Evolutionary conservation across 2,113 vertebrate species (phyloP).

Genomic region (Perccottus glenii): DNA sequence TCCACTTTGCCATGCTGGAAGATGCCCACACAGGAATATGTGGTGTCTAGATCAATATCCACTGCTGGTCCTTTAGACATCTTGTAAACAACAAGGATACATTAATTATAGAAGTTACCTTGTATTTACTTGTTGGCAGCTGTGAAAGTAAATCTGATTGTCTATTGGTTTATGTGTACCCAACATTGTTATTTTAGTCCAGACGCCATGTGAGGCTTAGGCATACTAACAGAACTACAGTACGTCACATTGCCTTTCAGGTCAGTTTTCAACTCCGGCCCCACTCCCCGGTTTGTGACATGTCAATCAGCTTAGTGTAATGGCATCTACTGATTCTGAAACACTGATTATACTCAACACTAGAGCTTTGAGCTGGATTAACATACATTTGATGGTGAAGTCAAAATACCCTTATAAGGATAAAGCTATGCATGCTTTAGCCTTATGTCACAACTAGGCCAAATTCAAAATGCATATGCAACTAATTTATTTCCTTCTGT

Average conservation of each 20-base stretch:
- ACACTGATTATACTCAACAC: constrained; percentile 33
- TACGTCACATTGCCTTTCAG: constrained; percentile 20
- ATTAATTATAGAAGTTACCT: neutral
- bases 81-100: constrained; percentile 37
- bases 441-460: no score
- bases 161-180: neutral
- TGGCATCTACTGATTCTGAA: constrained; percentile 39
- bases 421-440: no score
- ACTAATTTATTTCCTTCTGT: neutral
- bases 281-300: constrained; percentile 18
- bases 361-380: constrained; percentile 5
- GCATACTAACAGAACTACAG: no score
- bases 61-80: constrained; percentile 90
- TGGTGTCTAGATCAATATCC: constrained; percentile 91
- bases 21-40: constrained; percentile 93
- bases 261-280: constrained; percentile 1
- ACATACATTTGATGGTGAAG: constrained; percentile 9
- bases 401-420: no score
- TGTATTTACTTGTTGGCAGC: neutral
- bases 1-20: constrained; percentile 95
- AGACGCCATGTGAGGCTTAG: constrained; percentile 10
- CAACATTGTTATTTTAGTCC: neutral
- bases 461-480: neutral
- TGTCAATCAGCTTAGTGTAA: constrained; percentile 35
- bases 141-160: neutral